phyloP scores from a whole-genome alignment of 1,140 invertebrate species.

The Musca domestica region DNA sequence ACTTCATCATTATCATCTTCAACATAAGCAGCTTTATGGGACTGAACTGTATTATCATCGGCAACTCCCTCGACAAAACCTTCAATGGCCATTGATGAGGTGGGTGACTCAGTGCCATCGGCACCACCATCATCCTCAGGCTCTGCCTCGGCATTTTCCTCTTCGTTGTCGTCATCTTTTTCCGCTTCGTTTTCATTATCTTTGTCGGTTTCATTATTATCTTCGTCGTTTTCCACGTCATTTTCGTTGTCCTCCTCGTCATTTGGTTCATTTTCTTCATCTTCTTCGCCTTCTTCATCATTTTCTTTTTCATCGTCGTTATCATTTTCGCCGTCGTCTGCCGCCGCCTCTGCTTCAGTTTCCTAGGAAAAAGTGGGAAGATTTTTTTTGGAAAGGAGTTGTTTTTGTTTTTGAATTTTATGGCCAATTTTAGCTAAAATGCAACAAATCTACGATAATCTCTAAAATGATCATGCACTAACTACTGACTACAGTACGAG shows the following conservation, averaged over 20 bases:
- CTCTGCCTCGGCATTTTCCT: constrained; percentile 9
- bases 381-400: background rate
- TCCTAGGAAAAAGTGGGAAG: constrained; percentile 17
- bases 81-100: constrained; percentile 59
- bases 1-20: constrained; percentile 42
- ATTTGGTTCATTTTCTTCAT: background rate
- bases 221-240: background rate
- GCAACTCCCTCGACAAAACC: constrained; percentile 64
- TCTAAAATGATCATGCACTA: background rate
- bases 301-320: background rate
- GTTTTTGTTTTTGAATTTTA: background rate
- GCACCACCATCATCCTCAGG: constrained; percentile 29
- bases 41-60: constrained; percentile 57
- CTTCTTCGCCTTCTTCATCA: background rate
- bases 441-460: no score
- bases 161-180: constrained; percentile 8
- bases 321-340: background rate
- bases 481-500: no score
- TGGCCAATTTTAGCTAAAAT: background rate
- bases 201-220: background rate
- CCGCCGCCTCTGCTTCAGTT: background rate
- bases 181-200: background rate
- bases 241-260: background rate
- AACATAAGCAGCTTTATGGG: constrained; percentile 53
- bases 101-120: constrained; percentile 47